Evolutionary conservation across 2,888 invertebrate species (phyloP), one percentile per base, ranked within the genome.

Genomic region (Campoplex capitator): DNA sequence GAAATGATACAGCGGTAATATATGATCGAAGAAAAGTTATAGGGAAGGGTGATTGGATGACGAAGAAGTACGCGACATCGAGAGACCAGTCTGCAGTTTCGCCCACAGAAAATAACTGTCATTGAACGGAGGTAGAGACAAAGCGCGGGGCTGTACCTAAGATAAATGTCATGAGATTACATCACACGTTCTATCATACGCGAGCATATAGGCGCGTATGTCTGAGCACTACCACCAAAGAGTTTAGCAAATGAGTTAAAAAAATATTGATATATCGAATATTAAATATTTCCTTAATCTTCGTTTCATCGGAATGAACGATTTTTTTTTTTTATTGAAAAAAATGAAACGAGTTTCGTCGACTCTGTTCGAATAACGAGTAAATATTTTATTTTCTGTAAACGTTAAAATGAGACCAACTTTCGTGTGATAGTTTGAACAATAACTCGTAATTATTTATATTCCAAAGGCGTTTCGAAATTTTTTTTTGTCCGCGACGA

Each of bases 101-200:
- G 62, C 65, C 23, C 42, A 23, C 16, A 67, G 28, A 38, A 9
- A 83, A 86, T 83, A 38, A 78, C 78, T 76, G 86, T 54, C 62
- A 75, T 70, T 75, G 79, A 83, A 79, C 82, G 70, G 54, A 8
- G 18, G 42, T 32, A n/a, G 70, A 79, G 75, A 86, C 78, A 79
- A 83, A 78, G 68, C 56, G 68, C 54, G 38, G 38, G 38, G 4
- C 6, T 38, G 6, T 79, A 71, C n/a, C 70, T 42, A 71, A 80
- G 75, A 78, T 28, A 70, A 56, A 51, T 45, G 77, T 56, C 65
- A 48, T 45, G 48, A 67, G 76, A 80, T 84, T 80, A 80, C 77
- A 71, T 86, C 83, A 74, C 51, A 77, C 42, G 73, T 35, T 18
- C 51, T 35, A 51, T 8, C 23, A 77, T 32, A 45, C n/a, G 32